Percentiles rank a stretch among this genome's conserved stretches.
These are phyloP conservation scores for Conops quadrifasciatus DNA, from an alignment of 2,888 invertebrate species.

Conservation along the genomic window DNA sequence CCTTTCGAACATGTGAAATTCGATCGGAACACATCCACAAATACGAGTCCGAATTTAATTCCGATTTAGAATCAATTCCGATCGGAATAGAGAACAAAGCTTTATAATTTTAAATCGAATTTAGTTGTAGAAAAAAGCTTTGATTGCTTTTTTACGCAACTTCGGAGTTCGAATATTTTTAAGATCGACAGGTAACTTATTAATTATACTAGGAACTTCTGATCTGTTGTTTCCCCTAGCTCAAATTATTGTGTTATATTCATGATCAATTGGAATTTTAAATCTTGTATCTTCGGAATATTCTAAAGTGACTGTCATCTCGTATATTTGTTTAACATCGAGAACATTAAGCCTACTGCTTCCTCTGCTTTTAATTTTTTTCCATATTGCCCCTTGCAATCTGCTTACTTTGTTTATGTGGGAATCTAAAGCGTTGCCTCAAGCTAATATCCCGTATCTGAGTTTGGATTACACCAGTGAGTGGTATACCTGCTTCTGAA, in stretches of 20 bases:
- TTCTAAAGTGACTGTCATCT: background rate
- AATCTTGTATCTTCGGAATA: background rate
- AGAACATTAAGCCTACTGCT: background rate
- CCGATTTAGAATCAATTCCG: too few species aligned
- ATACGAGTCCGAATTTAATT: too few species aligned
- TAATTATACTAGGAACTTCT: too few species aligned
- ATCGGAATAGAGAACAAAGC: too few species aligned
- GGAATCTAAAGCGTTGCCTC: background rate
- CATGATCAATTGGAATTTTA: background rate
- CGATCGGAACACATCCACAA: background rate
- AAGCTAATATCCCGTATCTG: constrained; percentile 11
- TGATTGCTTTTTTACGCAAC: too few species aligned
- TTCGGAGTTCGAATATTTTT: too few species aligned
- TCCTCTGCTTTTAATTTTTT: background rate
- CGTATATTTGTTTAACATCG: background rate
- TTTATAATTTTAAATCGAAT: too few species aligned
- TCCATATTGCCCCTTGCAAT: background rate
- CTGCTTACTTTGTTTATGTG: background rate
- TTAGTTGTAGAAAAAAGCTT: too few species aligned
- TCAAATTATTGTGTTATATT: background rate
- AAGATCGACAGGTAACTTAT: too few species aligned
- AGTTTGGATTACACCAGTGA: constrained; percentile 16
- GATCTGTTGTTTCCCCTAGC: background rate
- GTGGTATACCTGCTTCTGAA: constrained; percentile 18
- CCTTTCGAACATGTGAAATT: background rate